Evolutionary conservation across 2,797 vertebrate species (phyloP).

Genomic region (Salmo trutta): DNA sequence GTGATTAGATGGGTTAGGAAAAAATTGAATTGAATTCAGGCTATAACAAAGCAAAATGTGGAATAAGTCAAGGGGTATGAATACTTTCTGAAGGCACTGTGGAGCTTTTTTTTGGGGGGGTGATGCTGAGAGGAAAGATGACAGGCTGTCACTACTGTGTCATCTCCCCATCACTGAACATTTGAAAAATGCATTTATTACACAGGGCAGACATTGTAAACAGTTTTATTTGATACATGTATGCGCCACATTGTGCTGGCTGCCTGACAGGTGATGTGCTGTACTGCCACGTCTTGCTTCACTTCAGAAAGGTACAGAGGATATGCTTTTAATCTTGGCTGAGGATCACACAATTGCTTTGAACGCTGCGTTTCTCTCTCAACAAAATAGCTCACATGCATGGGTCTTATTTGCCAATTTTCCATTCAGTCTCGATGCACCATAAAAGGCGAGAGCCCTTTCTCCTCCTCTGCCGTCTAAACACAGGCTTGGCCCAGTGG

Average conservation of each 20-base stretch:
- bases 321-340: not conserved
- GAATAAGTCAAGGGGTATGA: no score
- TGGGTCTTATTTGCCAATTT: not conserved
- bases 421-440: not conserved
- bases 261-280: no score
- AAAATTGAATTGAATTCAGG: no score
- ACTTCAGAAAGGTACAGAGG: not conserved
- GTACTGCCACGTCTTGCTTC: not conserved
- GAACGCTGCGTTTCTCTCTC: not conserved
- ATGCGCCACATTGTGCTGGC: not conserved
- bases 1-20: no score
- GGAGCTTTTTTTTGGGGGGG: not conserved
- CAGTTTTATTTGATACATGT: not conserved
- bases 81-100: no score
- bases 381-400: not conserved
- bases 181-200: conserved; percentile 33
- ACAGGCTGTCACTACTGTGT: conserved; percentile 35
- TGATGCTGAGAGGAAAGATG: not conserved
- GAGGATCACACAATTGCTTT: not conserved
- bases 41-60: no score
- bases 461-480: conserved; percentile 20
- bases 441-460: conserved; percentile 21
- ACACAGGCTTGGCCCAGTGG: conserved; percentile 10
- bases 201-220: not conserved
- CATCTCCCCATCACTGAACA: conserved; percentile 9